Conservation (phyloP, 2,797 vertebrate species). For the Macrochelys suwanniensis region DNA sequence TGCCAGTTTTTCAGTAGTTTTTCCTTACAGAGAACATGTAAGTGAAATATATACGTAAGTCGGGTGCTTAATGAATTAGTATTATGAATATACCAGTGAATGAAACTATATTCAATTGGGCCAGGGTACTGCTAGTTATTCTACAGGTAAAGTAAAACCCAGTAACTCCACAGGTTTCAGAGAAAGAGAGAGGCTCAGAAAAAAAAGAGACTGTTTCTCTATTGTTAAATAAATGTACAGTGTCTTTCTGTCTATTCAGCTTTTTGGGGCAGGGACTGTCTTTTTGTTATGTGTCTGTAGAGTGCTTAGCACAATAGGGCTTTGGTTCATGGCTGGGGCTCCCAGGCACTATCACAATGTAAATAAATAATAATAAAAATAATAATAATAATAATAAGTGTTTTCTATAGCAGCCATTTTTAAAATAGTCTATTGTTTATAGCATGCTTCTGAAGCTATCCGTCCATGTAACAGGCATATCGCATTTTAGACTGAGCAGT, state of each 20-base stretch:
- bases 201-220: background rate
- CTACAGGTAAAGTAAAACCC: slow-evolving; percentile 22
- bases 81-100: background rate
- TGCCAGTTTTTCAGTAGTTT: slow-evolving; percentile 3
- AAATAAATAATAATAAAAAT: slow-evolving; percentile 16
- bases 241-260: background rate
- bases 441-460: background rate
- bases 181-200: background rate
- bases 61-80: background rate
- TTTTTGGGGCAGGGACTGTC: background rate
- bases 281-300: slow-evolving; percentile 19
- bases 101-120: slow-evolving; percentile 12
- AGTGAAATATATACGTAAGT: background rate
- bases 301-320: background rate
- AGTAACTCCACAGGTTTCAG: slow-evolving; percentile 44
- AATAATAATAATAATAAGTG: background rate
- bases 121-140: slow-evolving; percentile 27
- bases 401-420: background rate
- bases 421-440: slow-evolving; percentile 13
- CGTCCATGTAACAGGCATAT: background rate
- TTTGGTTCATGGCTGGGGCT: background rate
- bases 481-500: background rate
- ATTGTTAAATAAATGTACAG: background rate
- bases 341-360: background rate
- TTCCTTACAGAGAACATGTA: slow-evolving; percentile 11